phyloP scores from a whole-genome alignment of 1,140 invertebrate genomes.

The Araneus ventricosus region DNA sequence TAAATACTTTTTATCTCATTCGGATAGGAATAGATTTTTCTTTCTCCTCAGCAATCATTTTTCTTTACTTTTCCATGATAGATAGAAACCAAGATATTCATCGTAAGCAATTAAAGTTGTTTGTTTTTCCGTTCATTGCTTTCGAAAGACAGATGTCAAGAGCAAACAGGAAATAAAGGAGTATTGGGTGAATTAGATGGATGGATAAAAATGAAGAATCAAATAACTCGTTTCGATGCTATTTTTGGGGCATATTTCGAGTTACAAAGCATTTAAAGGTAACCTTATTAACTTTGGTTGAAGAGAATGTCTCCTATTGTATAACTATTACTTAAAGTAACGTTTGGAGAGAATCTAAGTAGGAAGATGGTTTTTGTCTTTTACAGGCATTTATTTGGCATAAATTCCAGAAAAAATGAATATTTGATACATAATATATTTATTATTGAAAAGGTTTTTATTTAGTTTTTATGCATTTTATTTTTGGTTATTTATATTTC shows the following conservation, averaged over 20 bases:
- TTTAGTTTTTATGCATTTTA: no score
- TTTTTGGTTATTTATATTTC: no score
- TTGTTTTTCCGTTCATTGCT: constrained; percentile 22
- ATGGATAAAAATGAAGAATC: constrained; percentile 37
- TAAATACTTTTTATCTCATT: constrained; percentile 51
- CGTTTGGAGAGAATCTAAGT: background rate
- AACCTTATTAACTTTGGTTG: background rate
- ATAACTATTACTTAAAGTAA: background rate
- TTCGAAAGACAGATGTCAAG: constrained; percentile 36
- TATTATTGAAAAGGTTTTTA: no score
- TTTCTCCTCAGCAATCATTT: constrained; percentile 4
- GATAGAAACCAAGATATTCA: constrained; percentile 49
- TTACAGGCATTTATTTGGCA: no score
- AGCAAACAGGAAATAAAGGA: constrained; percentile 9
- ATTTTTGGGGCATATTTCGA: background rate
- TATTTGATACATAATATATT: no score
- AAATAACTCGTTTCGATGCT: background rate
- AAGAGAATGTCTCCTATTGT: background rate
- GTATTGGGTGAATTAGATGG: background rate
- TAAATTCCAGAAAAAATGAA: no score
- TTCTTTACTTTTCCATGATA: constrained; percentile 36
- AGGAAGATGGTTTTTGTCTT: no score
- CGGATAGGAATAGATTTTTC: constrained; percentile 24
- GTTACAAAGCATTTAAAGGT: background rate
- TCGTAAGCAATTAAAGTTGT: constrained; percentile 49